Evolutionary conservation across 2,888 invertebrate genomes (phyloP), one percentile per base, ranked within the genome.

Genomic region (Torymus aiolomorphi): DNA sequence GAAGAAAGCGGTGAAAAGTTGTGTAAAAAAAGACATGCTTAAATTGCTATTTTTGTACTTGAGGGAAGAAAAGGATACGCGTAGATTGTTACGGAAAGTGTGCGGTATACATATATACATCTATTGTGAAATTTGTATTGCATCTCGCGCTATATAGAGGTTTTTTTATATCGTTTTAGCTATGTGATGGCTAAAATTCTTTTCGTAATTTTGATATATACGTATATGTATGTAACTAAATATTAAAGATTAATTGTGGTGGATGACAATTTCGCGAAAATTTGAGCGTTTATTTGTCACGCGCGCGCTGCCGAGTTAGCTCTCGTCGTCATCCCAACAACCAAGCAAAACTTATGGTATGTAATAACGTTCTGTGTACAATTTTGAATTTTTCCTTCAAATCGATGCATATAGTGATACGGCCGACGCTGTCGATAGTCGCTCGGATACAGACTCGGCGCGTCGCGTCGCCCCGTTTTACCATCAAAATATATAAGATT

Each of bases 351-450:
- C 2, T n/a, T 18, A 54, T 31, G 57, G 31, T 31, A 31, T 31
- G 31, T 31, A 31, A 31, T 31, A 8, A 31, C 31, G 31, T 67
- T 57, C 52, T 63, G 54, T 66, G 65, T 69, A 49, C 42, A 31
- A 31, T 31, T 31, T 31, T 31, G 31, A 31, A 59, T 63, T 2
- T 67, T 2, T 56, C 76, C 18, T 63, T 69, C 8, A 14, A 71
- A 71, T 51, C 20, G 31, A 75, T 78, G 75, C 72, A 57, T 67
- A 78, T 80, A 78, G 59, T 70, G 62, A 71, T 75, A 75, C 65
- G 31, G 2, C 31, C 31, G 31, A 71, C 14, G 49, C 63, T 20
- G 57, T 52, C 18, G 71, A 74, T 59, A 77, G 78, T 78, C 78
- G 59, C n/a, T 42, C 54, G 71, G 62, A 62, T 66, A 59, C 74